These are phyloP conservation scores for Pararge aegeria DNA, from an alignment of 1,140 invertebrate genomes.

Conservation along the genomic window DNA sequence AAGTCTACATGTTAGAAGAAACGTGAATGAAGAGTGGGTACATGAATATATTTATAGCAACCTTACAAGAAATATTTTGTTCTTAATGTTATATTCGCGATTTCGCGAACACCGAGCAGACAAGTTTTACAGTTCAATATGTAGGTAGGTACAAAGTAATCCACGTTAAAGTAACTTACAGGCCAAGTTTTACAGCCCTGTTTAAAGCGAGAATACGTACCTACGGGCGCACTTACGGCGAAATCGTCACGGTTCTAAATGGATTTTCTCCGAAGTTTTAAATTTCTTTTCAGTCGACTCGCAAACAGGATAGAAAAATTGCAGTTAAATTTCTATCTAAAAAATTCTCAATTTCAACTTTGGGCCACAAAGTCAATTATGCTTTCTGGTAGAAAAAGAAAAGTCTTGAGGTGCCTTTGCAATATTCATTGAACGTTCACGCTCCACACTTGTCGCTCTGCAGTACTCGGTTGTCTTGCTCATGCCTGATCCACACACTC, in stretches of 20 bases:
- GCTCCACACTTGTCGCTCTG: no score
- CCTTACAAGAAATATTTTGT: background rate
- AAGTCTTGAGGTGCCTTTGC: no score
- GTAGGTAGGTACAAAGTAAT: conserved; percentile 1
- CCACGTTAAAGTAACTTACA: background rate
- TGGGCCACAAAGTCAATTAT: no score
- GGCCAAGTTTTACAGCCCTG: no score
- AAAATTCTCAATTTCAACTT: no score
- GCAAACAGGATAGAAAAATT: background rate
- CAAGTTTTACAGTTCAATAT: background rate
- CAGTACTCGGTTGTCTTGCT: no score
- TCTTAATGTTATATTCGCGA: background rate
- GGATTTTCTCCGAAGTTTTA: background rate
- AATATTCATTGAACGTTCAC: no score
- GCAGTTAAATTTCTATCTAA: background rate
- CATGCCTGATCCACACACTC: no score
- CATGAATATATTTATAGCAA: no score
- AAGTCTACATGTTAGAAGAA: no score
- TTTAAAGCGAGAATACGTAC: background rate
- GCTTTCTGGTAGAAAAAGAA: no score
- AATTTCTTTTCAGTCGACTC: background rate
- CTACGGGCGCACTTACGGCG: background rate
- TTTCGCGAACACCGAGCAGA: background rate
- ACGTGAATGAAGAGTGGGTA: no score
- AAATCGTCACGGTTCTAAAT: background rate